Base-by-base conservation (phyloP, 2,113 vertebrate species). In the Sturnus vulgaris region DNA sequence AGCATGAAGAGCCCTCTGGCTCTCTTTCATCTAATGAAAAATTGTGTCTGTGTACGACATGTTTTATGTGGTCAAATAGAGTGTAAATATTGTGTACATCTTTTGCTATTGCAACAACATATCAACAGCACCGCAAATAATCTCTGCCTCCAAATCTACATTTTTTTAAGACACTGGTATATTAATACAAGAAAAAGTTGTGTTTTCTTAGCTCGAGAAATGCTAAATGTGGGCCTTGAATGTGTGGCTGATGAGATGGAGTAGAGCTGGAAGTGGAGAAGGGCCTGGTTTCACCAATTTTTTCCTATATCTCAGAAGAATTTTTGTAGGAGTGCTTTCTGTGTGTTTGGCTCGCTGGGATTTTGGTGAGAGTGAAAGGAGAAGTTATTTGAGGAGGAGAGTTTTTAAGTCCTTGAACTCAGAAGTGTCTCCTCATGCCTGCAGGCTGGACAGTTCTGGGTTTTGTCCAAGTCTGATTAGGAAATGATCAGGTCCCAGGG, bases 1-100 rank as follows among this genome's bases (percentile, higher is more conserved):
- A 98, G 95, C 63, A 28, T 96, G 89, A 96, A 97, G 93, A 96
- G 96, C 96, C 97, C 96, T 97, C 97, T 96, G 95, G 97, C 95
- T 97, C 96, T 96, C 90, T 97, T 97, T 96, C 95, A 55, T 96
- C 93, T 97, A 98, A 98, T 98, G 97, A 98, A 98, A 97, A 98
- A 98, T 90, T 93, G 94, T 93, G 91, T 97, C 97, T 97, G 95
- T 97, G 91, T 92, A 92, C 2, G 65, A 97, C 95, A 95, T 98
- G 96, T 97, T 98, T 98, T 98, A 98, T 98, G 97, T 97, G 97
- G 97, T 97, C 98, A 98, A 98, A 98, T 97, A 96, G 87, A 93
- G 95, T 82, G 93, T 98, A 98, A 98, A 98, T 98, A 98, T 98
- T 97, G 96, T 96, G 95, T 97, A 94, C 96, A 92, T 98, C 95